phyloP scores from a whole-genome alignment of 2,797 vertebrate genomes.

The Synaphobranchus kaupii region DNA sequence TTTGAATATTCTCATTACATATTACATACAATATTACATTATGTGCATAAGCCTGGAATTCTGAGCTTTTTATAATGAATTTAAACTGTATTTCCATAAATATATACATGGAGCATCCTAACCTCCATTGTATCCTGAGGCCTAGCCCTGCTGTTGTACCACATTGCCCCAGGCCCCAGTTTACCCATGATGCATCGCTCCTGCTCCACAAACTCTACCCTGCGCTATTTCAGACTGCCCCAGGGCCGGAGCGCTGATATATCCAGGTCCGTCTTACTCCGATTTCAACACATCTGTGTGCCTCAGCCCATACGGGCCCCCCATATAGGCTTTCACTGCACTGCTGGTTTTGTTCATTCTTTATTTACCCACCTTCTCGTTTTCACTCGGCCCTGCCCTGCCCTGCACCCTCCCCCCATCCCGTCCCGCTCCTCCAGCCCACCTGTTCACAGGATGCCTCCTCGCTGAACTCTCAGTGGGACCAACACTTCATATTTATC shows the following conservation, averaged over 20 bases:
- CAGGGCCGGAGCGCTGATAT: slow-evolving; percentile 25
- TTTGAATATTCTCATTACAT: not conserved
- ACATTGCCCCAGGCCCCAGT: not conserved
- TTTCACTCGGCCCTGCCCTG: slow-evolving; percentile 20
- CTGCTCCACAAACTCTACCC: slow-evolving; percentile 23
- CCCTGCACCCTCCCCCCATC: not conserved
- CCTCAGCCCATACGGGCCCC: slow-evolving; percentile 17
- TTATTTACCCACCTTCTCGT: slow-evolving; percentile 44
- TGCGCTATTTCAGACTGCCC: slow-evolving; percentile 30
- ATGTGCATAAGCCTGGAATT: not conserved
- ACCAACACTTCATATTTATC: slow-evolving; percentile 34
- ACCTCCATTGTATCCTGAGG: not conserved
- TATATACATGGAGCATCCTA: not conserved
- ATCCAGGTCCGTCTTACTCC: slow-evolving; percentile 16
- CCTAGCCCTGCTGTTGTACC: not conserved
- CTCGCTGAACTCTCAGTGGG: slow-evolving; percentile 32
- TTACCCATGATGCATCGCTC: slow-evolving; percentile 22
- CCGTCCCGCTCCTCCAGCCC: not conserved
- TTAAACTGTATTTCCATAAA: not conserved
- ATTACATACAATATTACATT: no score
- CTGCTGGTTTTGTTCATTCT: slow-evolving; percentile 34
- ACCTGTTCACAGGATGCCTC: slow-evolving; percentile 46
- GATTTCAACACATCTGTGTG: slow-evolving; percentile 36
- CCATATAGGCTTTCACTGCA: slow-evolving; percentile 38
- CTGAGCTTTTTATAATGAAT: not conserved